Evolutionary conservation across 1,140 invertebrate genomes (phyloP), one percentile per base, ranked within the genome.

Genomic region (Cydia strobilella): DNA sequence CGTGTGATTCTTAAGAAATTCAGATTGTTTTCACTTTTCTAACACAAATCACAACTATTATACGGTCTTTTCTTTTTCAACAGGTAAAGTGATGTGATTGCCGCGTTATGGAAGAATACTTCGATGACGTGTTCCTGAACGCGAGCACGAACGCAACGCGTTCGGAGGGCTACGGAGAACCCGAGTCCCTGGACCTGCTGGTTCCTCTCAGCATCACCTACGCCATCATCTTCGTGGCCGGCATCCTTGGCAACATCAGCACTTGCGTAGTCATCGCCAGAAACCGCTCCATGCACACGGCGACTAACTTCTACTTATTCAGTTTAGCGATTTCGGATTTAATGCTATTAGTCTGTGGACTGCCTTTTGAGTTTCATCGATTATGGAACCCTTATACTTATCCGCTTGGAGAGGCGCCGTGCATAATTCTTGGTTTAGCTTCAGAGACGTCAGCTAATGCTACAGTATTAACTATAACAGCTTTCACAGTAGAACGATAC

Each of bases 401-500:
- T 90, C 93, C 95, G 9, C 96, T 98, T 75, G 96, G 96, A 3
- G 95, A 96, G 80, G 92, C 93, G 10, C 95, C 97, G 81, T 98
- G 97, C 84, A 94, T 97, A 12, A 90, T 97, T 66, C 93, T 96
- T 74, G 96, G 96, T 4, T 93, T 97, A 35, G 93, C 96, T 5
- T 95, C 96, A 1, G 97, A 98, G 89, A 97, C 96, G n/a, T 97
- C 97, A 0, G 96, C 96, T 3, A 98, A 98, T 88, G 97, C 97
- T 0, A 98, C 97, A 0, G 96, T 98, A 0, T 92, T 98, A n/a
- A 98, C 97, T 1, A 98, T 99, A 77, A 97, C 97, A 1, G 97
- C 97, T 2, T 99, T 99, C 91, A 99, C 98, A 0, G 95, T 98
- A 5, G 98, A 99, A 89, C 94, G 98, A 66, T 99, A 99, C 89